Base-by-base conservation (phyloP, 92 coral and sea anemone genomes). In the Heteractis magnifica region DNA sequence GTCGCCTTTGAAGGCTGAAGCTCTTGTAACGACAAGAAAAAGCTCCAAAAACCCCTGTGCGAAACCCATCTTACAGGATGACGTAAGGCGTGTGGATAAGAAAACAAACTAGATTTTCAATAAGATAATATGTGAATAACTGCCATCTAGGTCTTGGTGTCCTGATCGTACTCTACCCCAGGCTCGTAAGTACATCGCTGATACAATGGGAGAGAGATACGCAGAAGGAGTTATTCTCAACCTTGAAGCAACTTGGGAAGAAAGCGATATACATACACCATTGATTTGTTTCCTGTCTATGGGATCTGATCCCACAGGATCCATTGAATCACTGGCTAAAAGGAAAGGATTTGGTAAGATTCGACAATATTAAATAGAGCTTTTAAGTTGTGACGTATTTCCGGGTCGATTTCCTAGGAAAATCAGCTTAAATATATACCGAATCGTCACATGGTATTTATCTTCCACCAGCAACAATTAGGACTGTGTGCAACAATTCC, bases 241-340 rank as follows among this genome's bases (percentile, higher is more conserved):
- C 88, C 89, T 93, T 51, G 97, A 93, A 65, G 94, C 94, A 77
- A 93, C 97, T 19, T 93, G 97, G 97, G 97, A 93, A 62, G 97
- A 93, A 79, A 93, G 97, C 75, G 87, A 91, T 81, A 90, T 92
- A 6, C 90, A 83, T 50, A 90, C 94, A 49, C 97, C 97, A 56
- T 94, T 93, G 65, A 91, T 91, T 4, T 93, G 97, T 77, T 93
- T 93, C 91, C 88, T 93, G 18, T 93, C 98, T 72, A 93, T 93
- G 98, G 98, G 98, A 12, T 93, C 98, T 6, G 98, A 93, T 81
- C 98, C 98, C 15, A 93, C 98, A 48, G 98, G 98, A 26, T 91
- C 98, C 13, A 93, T 93, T 49, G 97, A 93, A 68, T 87, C 91
- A 56, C 92, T 93, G 44, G 97, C 94, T 62, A 93, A 93, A 65